Evolutionary conservation across 1,140 invertebrate genomes (phyloP), one percentile per base, ranked within the genome.

Genomic region (Drosophila funebris): DNA sequence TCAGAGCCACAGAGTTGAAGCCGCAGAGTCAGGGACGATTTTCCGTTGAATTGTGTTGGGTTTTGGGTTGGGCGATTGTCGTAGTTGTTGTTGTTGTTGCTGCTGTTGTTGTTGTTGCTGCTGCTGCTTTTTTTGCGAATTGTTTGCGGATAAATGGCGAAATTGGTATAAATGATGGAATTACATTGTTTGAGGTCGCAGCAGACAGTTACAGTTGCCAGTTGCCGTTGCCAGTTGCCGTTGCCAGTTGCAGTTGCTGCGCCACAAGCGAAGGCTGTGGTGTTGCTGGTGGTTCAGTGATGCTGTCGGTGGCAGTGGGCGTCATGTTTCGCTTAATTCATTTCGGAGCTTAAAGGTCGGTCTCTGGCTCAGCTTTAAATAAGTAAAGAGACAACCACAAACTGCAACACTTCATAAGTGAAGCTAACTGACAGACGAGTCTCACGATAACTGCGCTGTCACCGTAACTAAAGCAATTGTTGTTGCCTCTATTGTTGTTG

Each of bases 131-230:
- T 80, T 88, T 83, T 82, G 78, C 64, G 76, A 76, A 82, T 80
- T 78, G 82, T 88, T 88, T 88, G 82, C 83, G 83, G 83, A 83
- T 88, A 88, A 88, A 88, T 88, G 84, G 75, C 76, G 76, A 88
- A 88, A 88, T 88, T 88, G 83, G 83, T 88, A 88, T 88, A 88
- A 88, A 83, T 88, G 83, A 88, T 88, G 83, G 83, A 88, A 88
- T 88, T 88, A 88, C 83, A 88, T 88, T 88, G 83, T 88, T 83
- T 83, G 83, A 70, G 84, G 78, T 79, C 73, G 76, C 69, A 31
- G 68, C 56, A 57, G 36, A 68, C 48, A 71, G 67, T 20, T 58
- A 20, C 41, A 56, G 66, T 54, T 63, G 50, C 27, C 11, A 16
- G 41, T 44, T 31, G 56, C 37, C 7, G 18, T 33, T 8, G 52